These are phyloP conservation scores for Himantopus leucocephalus DNA, from an alignment of 2,113 vertebrate genomes.

Conservation along the genomic window DNA sequence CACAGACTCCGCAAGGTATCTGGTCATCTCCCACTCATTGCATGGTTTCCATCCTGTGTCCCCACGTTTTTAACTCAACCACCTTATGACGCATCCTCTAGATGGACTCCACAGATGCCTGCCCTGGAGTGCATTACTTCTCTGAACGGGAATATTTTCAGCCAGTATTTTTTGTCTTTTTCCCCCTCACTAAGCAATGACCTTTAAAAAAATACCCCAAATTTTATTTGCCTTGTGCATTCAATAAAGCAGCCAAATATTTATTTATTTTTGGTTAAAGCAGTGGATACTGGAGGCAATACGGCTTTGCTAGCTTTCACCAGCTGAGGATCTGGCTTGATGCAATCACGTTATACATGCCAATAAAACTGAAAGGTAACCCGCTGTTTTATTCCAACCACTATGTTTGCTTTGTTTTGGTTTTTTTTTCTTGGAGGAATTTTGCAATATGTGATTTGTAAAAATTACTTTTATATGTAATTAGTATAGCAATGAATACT, in stretches of 20 bases:
- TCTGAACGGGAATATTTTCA: not conserved
- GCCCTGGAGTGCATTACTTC: not conserved
- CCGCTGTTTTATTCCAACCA: not conserved
- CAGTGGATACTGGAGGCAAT: not conserved
- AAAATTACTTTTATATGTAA: slow-evolving; percentile 4
- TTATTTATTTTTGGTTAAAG: not conserved
- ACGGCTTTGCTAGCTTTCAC: not conserved
- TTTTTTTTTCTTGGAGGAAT: not conserved
- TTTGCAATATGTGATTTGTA: slow-evolving; percentile 18
- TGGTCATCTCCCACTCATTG: not conserved
- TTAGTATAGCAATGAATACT: not conserved
- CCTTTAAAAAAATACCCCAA: not conserved
- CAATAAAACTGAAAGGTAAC: slow-evolving; percentile 35
- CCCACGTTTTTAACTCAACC: not conserved
- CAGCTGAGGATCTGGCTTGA: not conserved
- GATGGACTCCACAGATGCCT: not conserved
- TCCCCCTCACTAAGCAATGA: not conserved
- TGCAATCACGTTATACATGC: not conserved
- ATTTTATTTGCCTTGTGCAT: not conserved
- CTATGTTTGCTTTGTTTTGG: not conserved
- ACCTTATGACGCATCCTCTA: not conserved
- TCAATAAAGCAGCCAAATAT: not conserved
- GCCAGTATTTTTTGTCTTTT: not conserved
- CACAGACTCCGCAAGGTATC: not conserved
- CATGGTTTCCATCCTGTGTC: not conserved